A percentile compares a stretch with the other conserved stretches of the same genome.
Evolutionary conservation across 2,888 invertebrate genomes (phyloP).

Genomic region (Lottia gigantea): DNA sequence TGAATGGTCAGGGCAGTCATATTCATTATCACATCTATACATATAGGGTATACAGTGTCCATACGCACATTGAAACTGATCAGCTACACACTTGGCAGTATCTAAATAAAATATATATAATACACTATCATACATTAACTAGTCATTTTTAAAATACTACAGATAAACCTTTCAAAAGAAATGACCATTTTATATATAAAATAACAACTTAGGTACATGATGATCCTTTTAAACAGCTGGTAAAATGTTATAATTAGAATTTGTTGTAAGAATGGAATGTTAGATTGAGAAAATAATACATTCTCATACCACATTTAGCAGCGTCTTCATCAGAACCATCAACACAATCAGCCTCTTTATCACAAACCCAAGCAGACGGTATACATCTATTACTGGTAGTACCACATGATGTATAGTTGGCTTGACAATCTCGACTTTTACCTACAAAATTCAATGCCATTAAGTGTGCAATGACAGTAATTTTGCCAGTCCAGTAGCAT

Average conservation of each 20-base stretch:
- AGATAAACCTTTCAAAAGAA: too few species aligned
- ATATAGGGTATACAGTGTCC: conserved; percentile 39
- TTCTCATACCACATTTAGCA: conserved; percentile 36
- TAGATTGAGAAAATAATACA: neutral
- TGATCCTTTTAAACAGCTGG: too few species aligned
- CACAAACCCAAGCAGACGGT: conserved; percentile 77
- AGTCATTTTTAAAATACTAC: too few species aligned
- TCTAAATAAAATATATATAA: conserved; percentile 11
- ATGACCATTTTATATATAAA: too few species aligned
- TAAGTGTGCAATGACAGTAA: too few species aligned
- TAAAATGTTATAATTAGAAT: too few species aligned
- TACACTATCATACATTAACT: too few species aligned
- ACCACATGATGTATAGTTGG: conserved; percentile 26
- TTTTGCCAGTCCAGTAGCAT: too few species aligned
- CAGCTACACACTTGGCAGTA: conserved; percentile 25
- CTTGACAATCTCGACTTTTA: conserved; percentile 26
- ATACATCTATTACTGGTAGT: conserved; percentile 72
- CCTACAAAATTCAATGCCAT: too few species aligned
- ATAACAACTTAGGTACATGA: too few species aligned
- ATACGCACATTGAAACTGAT: conserved; percentile 35
- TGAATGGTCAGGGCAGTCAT: conserved; percentile 42
- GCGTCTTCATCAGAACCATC: conserved; percentile 83
- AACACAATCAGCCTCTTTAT: conserved; percentile 80
- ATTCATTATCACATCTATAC: conserved; percentile 42
- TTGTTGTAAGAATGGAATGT: too few species aligned